Evolutionary conservation across 2,888 invertebrate genomes (phyloP).

Genomic region (Spialia ferax): DNA sequence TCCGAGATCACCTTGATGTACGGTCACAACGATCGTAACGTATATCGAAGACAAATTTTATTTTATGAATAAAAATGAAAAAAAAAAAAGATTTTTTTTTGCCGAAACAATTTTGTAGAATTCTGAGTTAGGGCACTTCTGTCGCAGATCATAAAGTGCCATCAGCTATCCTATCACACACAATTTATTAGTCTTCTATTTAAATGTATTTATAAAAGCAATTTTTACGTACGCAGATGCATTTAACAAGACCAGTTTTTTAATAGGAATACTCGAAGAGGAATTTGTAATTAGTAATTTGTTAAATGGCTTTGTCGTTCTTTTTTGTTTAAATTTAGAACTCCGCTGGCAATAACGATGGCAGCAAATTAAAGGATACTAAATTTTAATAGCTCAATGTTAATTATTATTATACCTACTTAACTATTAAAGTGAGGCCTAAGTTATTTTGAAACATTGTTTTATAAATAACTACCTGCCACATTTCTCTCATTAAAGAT

Average conservation of each 20-base stretch:
- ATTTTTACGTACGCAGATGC: conserved; percentile 19
- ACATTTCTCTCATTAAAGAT: too few relatives aligned
- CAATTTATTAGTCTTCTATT: conserved; percentile 40
- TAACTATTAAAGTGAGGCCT: background rate
- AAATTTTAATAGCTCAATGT: background rate
- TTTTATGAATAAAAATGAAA: conserved; percentile 9
- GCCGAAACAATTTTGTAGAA: conserved; percentile 4
- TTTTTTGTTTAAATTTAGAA: conserved; percentile 18
- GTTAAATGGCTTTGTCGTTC: conserved; percentile 7
- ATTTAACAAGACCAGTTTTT: conserved; percentile 24
- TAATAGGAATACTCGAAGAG: conserved; percentile 5
- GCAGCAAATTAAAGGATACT: conserved; percentile 12
- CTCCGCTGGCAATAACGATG: background rate
- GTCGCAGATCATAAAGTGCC: conserved; percentile 28
- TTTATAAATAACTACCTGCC: conserved; percentile 1
- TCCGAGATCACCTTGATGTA: conserved; percentile 52
- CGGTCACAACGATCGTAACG: conserved; percentile 39
- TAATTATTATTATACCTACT: background rate
- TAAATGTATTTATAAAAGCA: conserved; percentile 30
- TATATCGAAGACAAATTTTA: conserved; percentile 14
- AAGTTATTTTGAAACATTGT: background rate
- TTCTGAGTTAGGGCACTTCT: background rate
- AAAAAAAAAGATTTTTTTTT: conserved; percentile 7
- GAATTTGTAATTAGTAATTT: conserved; percentile 29
- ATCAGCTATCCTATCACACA: conserved; percentile 33